Evolutionary conservation across 2,113 vertebrate genomes (phyloP).

Genomic region (Saguinus imperator): DNA sequence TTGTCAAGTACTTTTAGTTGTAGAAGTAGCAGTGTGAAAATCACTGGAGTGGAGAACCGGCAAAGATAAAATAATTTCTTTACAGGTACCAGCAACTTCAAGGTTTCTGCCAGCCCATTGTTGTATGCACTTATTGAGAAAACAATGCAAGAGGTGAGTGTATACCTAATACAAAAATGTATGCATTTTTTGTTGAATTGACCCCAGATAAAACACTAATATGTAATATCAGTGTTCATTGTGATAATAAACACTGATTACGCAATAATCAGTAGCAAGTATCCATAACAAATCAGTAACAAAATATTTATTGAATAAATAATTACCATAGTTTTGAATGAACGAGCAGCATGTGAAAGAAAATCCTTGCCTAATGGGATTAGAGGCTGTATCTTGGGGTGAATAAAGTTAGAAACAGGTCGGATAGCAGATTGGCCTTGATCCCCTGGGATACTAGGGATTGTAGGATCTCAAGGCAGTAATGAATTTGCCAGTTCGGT

Average conservation of each 20-base stretch:
- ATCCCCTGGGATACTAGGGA: background rate
- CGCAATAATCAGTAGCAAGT: too few relatives aligned
- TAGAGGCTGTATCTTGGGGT: background rate
- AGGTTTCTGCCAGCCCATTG: constrained; percentile 90
- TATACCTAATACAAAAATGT: background rate
- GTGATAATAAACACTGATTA: too few relatives aligned
- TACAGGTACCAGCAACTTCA: constrained; percentile 83
- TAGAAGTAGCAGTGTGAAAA: background rate
- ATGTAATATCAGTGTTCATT: background rate
- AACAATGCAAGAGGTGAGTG: constrained; percentile 87
- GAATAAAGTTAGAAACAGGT: background rate
- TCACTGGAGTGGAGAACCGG: too few relatives aligned
- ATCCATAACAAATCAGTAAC: background rate
- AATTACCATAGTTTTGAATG: background rate
- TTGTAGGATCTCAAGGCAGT: background rate
- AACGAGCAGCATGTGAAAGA: background rate
- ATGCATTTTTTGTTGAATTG: too few relatives aligned
- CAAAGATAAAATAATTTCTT: constrained; percentile 52
- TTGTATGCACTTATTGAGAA: constrained; percentile 86
- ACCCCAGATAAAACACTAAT: background rate
- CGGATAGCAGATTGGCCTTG: background rate
- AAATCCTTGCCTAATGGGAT: background rate
- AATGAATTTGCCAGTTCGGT: background rate
- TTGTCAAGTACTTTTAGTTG: background rate
- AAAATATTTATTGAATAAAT: background rate